These are phyloP conservation scores for Aphaenogaster rudis DNA, from an alignment of 1,140 invertebrate species.

Conservation along the genomic window DNA sequence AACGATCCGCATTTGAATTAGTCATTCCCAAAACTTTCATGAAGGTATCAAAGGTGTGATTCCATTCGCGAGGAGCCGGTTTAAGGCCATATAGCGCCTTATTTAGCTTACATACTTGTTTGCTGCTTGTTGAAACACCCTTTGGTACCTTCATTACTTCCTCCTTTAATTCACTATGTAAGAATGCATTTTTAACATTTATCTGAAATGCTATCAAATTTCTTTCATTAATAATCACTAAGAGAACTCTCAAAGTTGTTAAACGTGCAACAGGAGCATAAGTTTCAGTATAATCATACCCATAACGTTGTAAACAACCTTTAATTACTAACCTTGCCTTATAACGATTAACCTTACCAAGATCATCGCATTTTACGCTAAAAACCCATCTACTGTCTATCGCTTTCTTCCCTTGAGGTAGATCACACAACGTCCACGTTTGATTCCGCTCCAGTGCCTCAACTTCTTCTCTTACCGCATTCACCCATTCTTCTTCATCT, in stretches of 20 bases:
- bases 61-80: neutral
- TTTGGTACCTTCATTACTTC: no score
- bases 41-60: neutral
- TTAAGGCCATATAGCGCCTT: neutral
- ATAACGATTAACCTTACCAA: neutral
- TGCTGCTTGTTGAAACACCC: no score
- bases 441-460: neutral
- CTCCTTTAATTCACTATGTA: neutral
- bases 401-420: neutral
- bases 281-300: neutral
- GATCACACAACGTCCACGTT: neutral
- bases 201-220: neutral
- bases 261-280: neutral
- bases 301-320: neutral
- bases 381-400: neutral
- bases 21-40: neutral
- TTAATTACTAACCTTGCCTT: neutral
- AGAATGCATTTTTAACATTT: neutral
- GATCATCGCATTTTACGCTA: neutral
- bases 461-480: neutral
- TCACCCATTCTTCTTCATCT: neutral
- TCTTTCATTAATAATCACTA: neutral
- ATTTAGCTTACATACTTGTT: no score
- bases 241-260: neutral
- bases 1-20: neutral